These are phyloP conservation scores for Ecdyonurus torrentis DNA, from an alignment of 2,888 invertebrate genomes.

Conservation along the genomic window DNA sequence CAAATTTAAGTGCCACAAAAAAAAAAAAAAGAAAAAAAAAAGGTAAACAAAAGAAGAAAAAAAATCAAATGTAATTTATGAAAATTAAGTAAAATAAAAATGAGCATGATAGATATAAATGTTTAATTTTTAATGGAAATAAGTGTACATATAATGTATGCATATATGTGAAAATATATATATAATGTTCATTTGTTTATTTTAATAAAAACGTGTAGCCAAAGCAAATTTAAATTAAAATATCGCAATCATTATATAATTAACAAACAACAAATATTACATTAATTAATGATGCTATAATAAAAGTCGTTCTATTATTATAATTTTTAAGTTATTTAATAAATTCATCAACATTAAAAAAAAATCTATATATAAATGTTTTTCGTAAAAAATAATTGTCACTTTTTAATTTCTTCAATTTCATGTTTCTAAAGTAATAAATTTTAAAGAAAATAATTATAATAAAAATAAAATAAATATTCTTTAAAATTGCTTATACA, in stretches of 20 bases:
- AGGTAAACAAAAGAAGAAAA: neutral
- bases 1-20: constrained; percentile 2
- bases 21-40: neutral
- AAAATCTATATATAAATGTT: neutral
- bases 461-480: too few species aligned
- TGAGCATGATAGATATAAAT: too few species aligned
- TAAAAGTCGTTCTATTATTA: neutral
- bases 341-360: neutral
- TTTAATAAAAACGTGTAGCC: too few species aligned
- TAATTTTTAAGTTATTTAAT: neutral
- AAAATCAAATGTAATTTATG: neutral
- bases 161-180: too few species aligned
- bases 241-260: neutral
- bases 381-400: neutral
- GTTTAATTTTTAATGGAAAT: too few species aligned
- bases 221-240: neutral
- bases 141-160: neutral
- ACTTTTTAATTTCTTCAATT: neutral
- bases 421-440: neutral
- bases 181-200: neutral
- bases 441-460: neutral
- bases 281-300: neutral
- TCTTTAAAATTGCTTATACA: too few species aligned
- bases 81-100: neutral
- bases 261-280: neutral